Evolutionary conservation across 2,113 vertebrate species (phyloP).

Genomic region (Epinephelus fuscoguttatus): DNA sequence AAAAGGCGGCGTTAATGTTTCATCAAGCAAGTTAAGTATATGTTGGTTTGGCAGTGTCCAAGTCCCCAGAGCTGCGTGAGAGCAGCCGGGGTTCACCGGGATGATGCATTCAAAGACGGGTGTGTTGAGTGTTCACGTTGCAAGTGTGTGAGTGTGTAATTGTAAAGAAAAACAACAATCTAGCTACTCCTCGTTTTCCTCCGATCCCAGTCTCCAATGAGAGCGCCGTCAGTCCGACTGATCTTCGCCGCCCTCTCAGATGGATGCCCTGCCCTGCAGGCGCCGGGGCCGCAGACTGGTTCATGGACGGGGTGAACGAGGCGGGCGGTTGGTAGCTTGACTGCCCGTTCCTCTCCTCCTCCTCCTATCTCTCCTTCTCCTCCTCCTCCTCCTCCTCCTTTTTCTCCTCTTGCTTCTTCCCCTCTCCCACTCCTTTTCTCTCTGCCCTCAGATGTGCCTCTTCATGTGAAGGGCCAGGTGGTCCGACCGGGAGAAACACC

Average conservation of each 20-base stretch:
- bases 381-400: slow-evolving; percentile 46
- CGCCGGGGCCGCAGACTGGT: slow-evolving; percentile 28
- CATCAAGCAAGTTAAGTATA: slow-evolving; percentile 61
- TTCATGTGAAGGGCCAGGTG: slow-evolving; percentile 99
- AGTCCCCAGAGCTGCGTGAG: slow-evolving; percentile 67
- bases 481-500: slow-evolving; percentile 98
- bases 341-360: slow-evolving; percentile 57
- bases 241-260: slow-evolving; percentile 23
- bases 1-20: slow-evolving; percentile 51
- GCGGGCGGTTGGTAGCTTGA: slow-evolving; percentile 57
- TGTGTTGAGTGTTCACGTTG: slow-evolving; percentile 65
- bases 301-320: slow-evolving; percentile 57
- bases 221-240: not conserved
- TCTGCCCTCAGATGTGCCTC: slow-evolving; percentile 91
- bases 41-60: slow-evolving; percentile 84
- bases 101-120: slow-evolving; percentile 69
- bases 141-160: slow-evolving; percentile 68
- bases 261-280: slow-evolving; percentile 34
- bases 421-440: slow-evolving; percentile 23
- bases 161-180: slow-evolving; percentile 80
- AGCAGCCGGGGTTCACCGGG: slow-evolving; percentile 73
- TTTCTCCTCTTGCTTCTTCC: slow-evolving; percentile 35
- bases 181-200: slow-evolving; percentile 73
- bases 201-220: slow-evolving; percentile 20
- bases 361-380: slow-evolving; percentile 47